phyloP scores from a whole-genome alignment of 2,888 invertebrate genomes.

The Tromatobia lineatoria region DNA sequence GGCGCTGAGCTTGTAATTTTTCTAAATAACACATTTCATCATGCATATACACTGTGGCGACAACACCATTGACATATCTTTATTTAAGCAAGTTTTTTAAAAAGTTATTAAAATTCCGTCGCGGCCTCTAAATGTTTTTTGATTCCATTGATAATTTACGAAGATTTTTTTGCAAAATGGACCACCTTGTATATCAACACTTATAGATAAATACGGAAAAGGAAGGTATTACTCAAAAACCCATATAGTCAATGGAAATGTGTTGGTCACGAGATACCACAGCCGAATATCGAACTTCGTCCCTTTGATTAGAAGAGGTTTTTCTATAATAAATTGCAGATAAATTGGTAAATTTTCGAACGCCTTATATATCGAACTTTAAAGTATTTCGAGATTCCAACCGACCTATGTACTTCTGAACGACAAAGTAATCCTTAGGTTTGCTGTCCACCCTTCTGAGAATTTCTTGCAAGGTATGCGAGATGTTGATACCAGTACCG shows the following conservation, averaged over 20 bases:
- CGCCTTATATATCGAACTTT: background rate
- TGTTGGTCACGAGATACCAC: conserved; percentile 94
- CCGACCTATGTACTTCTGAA: conserved; percentile 96
- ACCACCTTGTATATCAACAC: too few species aligned
- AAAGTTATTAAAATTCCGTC: too few species aligned
- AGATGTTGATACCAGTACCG: conserved; percentile 94
- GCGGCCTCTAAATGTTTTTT: too few species aligned
- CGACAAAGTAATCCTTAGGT: conserved; percentile 89
- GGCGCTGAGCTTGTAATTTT: too few species aligned
- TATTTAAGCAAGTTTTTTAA: too few species aligned
- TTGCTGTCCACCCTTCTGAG: conserved; percentile 88
- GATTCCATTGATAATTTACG: too few species aligned
- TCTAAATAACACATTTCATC: too few species aligned
- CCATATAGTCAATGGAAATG: conserved; percentile 93
- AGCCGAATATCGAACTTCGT: conserved; percentile 97
- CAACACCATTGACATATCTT: too few species aligned
- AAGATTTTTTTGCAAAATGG: too few species aligned
- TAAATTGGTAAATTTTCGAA: background rate
- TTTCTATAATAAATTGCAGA: conserved; percentile 87
- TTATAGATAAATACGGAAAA: conserved; percentile 1
- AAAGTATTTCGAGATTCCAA: conserved; percentile 54
- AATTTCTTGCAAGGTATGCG: conserved; percentile 91
- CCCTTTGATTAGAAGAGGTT: conserved; percentile 92
- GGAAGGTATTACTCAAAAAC: conserved; percentile 89
- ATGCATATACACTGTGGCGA: too few species aligned